Evolutionary conservation across 1,140 invertebrate genomes (phyloP).

Genomic region (Drosophila mauritiana): DNA sequence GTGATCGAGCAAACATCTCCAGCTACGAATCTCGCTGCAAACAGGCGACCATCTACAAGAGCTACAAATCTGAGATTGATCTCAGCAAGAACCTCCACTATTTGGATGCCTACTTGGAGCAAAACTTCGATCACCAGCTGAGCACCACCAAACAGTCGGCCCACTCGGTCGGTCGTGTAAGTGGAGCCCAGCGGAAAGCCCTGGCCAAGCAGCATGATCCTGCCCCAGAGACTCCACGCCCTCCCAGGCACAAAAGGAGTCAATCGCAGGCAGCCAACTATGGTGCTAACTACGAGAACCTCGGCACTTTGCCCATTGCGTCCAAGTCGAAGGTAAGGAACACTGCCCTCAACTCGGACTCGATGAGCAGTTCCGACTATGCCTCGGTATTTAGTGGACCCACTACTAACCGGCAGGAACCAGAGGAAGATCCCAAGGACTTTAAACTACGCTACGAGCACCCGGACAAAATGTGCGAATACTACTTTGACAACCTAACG

Average conservation of each 20-base stretch:
- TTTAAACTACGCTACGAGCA: constrained; percentile 78
- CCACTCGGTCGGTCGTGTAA: constrained; percentile 71
- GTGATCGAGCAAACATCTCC: constrained; percentile 71
- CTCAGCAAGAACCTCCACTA: constrained; percentile 83
- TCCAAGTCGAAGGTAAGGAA: constrained; percentile 14
- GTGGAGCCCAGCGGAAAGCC: constrained; percentile 46
- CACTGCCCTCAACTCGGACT: constrained; percentile 61
- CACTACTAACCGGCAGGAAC: constrained; percentile 29
- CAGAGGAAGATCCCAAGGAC: constrained; percentile 27
- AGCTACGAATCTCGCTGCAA: constrained; percentile 76
- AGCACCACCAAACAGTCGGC: constrained; percentile 60
- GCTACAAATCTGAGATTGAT: constrained; percentile 84
- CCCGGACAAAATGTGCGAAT: constrained; percentile 83
- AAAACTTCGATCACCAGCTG: constrained; percentile 78
- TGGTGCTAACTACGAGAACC: constrained; percentile 72
- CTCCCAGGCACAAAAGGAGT: constrained; percentile 63
- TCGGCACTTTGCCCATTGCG: constrained; percentile 64
- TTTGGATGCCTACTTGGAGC: constrained; percentile 79
- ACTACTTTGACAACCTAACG: constrained; percentile 76
- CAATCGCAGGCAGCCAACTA: constrained; percentile 61
- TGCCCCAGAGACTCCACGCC: constrained; percentile 24
- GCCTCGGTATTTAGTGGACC: constrained; percentile 83
- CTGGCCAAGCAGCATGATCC: constrained; percentile 43
- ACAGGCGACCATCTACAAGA: constrained; percentile 81
- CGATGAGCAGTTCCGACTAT: constrained; percentile 83